Evolutionary conservation across 1,140 invertebrate genomes (phyloP).

Genomic region (Lepidurus couesii): DNA sequence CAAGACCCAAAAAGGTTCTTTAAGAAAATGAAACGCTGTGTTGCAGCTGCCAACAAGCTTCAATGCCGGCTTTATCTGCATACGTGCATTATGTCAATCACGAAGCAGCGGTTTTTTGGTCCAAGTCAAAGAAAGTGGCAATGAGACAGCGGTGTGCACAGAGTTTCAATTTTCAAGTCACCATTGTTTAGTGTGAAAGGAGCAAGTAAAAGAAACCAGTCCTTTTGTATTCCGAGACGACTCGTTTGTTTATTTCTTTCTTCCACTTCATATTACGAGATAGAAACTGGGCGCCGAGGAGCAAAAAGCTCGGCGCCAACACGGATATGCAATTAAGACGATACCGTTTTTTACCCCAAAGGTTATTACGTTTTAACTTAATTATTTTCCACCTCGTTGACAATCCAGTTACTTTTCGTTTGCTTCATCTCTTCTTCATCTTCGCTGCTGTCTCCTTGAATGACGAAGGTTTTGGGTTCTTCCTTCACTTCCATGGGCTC

Average conservation of each 20-base stretch:
- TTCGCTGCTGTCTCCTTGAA: constrained; percentile 5
- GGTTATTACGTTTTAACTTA: no score
- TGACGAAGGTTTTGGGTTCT: background rate
- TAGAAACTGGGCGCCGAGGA: background rate
- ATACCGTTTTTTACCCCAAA: background rate
- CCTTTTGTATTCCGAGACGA: background rate
- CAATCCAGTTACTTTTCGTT: constrained; percentile 23
- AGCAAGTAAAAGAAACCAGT: background rate
- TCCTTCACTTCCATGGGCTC: background rate
- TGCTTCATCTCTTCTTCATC: constrained; percentile 23
- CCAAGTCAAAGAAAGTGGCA: background rate
- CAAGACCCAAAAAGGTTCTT: background rate
- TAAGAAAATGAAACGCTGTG: no score
- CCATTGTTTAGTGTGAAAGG: no score
- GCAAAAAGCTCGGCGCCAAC: constrained; percentile 8
- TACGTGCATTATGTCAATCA: no score
- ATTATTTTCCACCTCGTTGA: constrained; percentile 26
- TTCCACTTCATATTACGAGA: background rate
- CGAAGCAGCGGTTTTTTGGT: no score
- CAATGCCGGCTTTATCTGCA: no score
- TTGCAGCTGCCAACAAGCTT: no score
- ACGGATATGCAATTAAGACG: background rate
- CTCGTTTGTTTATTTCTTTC: constrained; percentile 27
- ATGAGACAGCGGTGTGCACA: no score
- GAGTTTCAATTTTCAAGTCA: no score